Evolutionary conservation across 2,113 vertebrate genomes (phyloP).

Genomic region (Aplodontia rufa): DNA sequence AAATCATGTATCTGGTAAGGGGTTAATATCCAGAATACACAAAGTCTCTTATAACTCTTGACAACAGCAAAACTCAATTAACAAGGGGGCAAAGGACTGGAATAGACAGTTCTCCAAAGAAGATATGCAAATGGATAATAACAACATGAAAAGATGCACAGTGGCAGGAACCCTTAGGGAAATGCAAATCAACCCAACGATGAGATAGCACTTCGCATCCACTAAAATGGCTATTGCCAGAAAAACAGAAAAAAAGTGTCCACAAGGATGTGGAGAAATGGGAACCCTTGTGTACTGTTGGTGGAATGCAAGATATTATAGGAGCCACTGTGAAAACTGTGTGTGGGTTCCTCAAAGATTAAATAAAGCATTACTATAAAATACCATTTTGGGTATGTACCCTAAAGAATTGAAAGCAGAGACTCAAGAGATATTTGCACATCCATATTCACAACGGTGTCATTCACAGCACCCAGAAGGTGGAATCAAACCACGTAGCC

Average conservation of each 20-base stretch:
- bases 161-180: not conserved
- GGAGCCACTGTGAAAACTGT: not conserved
- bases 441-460: rapidly evolving
- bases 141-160: not conserved
- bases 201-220: not conserved
- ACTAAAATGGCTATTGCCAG: not conserved
- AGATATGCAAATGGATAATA: not conserved
- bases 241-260: not conserved
- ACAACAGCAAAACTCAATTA: not conserved
- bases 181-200: not conserved
- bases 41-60: not conserved
- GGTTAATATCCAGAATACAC: not conserved
- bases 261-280: not conserved
- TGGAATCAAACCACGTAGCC: not conserved
- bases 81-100: not conserved
- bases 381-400: too few relatives aligned
- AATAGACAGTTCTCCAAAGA: not conserved
- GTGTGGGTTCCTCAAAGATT: rapidly evolving
- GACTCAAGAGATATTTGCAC: not conserved
- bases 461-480: not conserved
- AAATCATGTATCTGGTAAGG: not conserved
- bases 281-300: not conserved
- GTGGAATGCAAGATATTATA: not conserved
- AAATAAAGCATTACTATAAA: not conserved
- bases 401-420: not conserved